Evolutionary conservation across 2,888 invertebrate genomes (phyloP), one percentile per base, ranked within the genome.

Genomic region (Pyralis farinalis): DNA sequence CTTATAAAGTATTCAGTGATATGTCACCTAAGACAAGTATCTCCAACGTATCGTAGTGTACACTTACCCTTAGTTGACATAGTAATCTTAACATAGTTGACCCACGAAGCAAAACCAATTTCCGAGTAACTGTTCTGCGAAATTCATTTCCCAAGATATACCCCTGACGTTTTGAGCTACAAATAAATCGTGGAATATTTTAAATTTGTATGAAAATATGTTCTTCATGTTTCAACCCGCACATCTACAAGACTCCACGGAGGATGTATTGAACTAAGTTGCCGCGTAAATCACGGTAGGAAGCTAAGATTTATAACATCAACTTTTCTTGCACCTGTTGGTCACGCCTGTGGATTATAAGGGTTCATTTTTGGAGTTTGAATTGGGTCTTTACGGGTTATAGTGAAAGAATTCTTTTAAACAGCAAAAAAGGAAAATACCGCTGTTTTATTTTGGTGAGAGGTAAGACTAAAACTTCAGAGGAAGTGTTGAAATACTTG

Each of bases 291-390:
- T 52, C 49, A 49, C 40, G n/a, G 10, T 21, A 43, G 45, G 40
- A 45, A 10, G 7, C 21, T 10, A 38, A 47, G 51, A 54, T 51
- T 54, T 54, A 54, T 54, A 37, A n/a, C 43, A 38, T 40, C 43
- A 47, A 54, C 43, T 50, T 49, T 43, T 16, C 40, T 30, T 31
- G 39, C 49, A 54, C 53, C 53, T 54, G 51, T 51, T 51, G 48
- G 44, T 38, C 34, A 39, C 37, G 22, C 9, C 21, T 33, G 16
- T 33, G 33, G 39, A 33, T 38, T 32, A 38, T 29, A 28, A 39
- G 39, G 36, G 33, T 33, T 39, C 33, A 39, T 39, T 39, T 12
- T 12, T 12, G 1, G 22, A 31, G 22, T 37, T 37, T 11, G 29
- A 36, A 29, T 36, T 25, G 25, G 25, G 25, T 25, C 25, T 25